Conservation (phyloP, 2,113 vertebrate genomes). For the Scalopus aquaticus region DNA sequence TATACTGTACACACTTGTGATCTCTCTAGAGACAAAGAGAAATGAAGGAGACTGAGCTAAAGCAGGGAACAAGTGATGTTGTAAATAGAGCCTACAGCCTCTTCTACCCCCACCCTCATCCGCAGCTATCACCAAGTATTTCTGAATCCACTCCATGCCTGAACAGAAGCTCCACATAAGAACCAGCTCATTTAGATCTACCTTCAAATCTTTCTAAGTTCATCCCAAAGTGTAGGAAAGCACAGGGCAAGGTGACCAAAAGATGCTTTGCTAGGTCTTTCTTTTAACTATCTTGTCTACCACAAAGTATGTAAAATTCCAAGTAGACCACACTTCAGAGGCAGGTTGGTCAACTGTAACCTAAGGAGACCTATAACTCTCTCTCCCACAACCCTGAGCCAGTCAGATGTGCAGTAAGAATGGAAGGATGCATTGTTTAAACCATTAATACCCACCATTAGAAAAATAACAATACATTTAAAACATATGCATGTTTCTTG, state of each 20-base stretch:
- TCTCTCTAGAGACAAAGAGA: no score
- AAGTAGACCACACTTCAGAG: neutral
- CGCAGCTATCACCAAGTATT: neutral
- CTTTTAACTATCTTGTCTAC: neutral
- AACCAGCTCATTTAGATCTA: neutral
- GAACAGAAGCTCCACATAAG: neutral
- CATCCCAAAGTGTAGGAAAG: neutral
- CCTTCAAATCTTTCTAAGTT: neutral
- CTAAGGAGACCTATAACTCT: neutral
- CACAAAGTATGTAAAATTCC: neutral
- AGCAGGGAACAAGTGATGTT: neutral
- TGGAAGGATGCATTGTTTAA: neutral
- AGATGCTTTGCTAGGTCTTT: neutral
- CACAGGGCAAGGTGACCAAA: neutral
- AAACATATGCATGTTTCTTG: neutral
- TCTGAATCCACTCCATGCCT: neutral
- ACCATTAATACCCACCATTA: neutral
- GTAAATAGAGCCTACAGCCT: neutral
- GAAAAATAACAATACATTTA: neutral
- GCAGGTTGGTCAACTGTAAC: neutral
- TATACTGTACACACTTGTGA: neutral
- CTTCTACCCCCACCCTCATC: no score
- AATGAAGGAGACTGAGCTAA: neutral
- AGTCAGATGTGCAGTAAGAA: neutral
- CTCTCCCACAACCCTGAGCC: neutral